These are phyloP conservation scores for Drosophila navojoa DNA, from an alignment of 1,140 invertebrate species.

Conservation along the genomic window DNA sequence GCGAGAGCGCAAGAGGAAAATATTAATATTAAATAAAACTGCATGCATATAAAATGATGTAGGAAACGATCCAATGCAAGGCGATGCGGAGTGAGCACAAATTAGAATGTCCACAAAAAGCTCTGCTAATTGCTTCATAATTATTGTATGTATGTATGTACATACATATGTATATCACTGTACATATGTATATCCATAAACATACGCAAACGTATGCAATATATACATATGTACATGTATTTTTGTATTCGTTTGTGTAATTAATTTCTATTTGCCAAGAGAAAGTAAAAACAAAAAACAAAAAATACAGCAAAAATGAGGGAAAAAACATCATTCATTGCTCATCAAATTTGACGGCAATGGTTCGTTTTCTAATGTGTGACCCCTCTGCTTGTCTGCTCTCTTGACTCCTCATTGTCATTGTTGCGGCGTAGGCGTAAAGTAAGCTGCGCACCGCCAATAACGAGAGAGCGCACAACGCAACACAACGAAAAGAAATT, in stretches of 20 bases:
- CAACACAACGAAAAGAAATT: slow-evolving; percentile 6
- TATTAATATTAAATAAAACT: slow-evolving; percentile 48
- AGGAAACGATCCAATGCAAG: slow-evolving; percentile 40
- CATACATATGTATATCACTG: background rate
- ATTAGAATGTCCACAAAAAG: slow-evolving; percentile 32
- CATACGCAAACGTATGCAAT: slow-evolving; percentile 5
- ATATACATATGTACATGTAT: background rate
- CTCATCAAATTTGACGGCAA: slow-evolving; percentile 68
- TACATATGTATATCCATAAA: background rate
- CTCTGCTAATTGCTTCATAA: slow-evolving; percentile 26
- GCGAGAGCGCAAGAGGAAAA: slow-evolving; percentile 28
- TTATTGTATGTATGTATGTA: background rate
- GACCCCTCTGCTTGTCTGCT: slow-evolving; percentile 2
- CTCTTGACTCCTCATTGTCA: slow-evolving; percentile 16
- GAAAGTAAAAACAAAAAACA: slow-evolving; percentile 69
- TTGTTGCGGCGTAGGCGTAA: slow-evolving; percentile 59
- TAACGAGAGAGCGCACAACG: slow-evolving; percentile 19
- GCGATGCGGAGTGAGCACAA: slow-evolving; percentile 34
- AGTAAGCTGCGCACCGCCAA: slow-evolving; percentile 51
- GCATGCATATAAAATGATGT: slow-evolving; percentile 63
- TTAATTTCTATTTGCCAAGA: slow-evolving; percentile 78
- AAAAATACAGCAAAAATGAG: background rate
- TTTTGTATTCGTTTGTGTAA: slow-evolving; percentile 40
- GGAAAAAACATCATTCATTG: slow-evolving; percentile 54
- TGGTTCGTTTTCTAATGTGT: slow-evolving; percentile 68